Percentiles rank a stretch among this genome's conserved stretches.
Evolutionary conservation across 2,797 vertebrate genomes (phyloP).

Genomic region (Discoglossus pictus): DNA sequence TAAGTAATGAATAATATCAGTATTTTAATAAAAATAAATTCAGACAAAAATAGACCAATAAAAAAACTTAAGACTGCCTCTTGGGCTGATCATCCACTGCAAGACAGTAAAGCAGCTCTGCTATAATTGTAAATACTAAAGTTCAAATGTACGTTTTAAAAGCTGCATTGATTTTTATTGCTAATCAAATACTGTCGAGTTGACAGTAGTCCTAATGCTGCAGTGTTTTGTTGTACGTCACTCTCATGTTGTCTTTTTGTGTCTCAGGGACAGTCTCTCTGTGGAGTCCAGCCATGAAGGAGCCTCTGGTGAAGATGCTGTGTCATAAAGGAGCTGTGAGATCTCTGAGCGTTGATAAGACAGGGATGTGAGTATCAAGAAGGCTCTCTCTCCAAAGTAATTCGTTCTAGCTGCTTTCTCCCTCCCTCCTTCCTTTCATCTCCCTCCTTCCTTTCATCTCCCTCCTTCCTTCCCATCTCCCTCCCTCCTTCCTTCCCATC

Average conservation of each 20-base stretch:
- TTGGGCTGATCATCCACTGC: too few relatives aligned
- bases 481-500: too few relatives aligned
- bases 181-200: too few relatives aligned
- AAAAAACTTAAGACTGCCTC: too few relatives aligned
- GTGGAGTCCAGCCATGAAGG: constrained; percentile 86
- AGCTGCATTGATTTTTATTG: too few relatives aligned
- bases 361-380: constrained; percentile 78
- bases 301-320: constrained; percentile 84
- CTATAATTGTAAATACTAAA: too few relatives aligned
- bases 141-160: too few relatives aligned
- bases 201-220: not conserved
- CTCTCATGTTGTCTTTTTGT: not conserved
- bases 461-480: not conserved
- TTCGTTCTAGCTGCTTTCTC: not conserved
- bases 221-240: not conserved
- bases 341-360: constrained; percentile 79
- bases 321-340: constrained; percentile 83
- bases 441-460: not conserved
- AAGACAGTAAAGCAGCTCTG: too few relatives aligned
- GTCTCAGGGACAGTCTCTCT: constrained; percentile 78
- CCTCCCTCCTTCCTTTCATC: not conserved
- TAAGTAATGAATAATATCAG: too few relatives aligned
- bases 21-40: too few relatives aligned
- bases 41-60: too few relatives aligned
- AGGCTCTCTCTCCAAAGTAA: not conserved